Evolutionary conservation across 2,888 invertebrate genomes (phyloP).

Genomic region (Nomada lathburiana): DNA sequence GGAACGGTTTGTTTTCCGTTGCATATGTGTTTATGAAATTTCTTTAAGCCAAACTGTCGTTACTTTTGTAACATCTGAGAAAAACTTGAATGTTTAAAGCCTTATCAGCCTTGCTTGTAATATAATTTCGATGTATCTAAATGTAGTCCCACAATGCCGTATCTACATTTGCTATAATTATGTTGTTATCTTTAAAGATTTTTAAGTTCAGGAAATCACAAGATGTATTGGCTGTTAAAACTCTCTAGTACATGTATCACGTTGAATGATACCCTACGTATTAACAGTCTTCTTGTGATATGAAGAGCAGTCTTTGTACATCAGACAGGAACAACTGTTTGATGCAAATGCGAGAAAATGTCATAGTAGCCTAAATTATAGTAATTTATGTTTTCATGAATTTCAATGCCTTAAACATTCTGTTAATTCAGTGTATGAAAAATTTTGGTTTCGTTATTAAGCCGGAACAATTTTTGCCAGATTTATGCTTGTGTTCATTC

Average conservation of each 20-base stretch:
- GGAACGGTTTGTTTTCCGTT: constrained; percentile 40
- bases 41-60: constrained; percentile 75
- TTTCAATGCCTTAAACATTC: constrained; percentile 65
- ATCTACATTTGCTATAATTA: constrained; percentile 67
- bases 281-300: constrained; percentile 75
- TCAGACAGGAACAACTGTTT: constrained; percentile 69
- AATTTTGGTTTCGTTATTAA: constrained; percentile 62
- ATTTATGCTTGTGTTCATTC: constrained; percentile 56
- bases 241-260: constrained; percentile 57
- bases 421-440: constrained; percentile 65
- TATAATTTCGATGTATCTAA: constrained; percentile 76
- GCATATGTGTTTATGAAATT: constrained; percentile 32
- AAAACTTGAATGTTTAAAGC: constrained; percentile 73
- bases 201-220: constrained; percentile 60
- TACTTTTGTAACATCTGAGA: constrained; percentile 76
- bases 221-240: constrained; percentile 56
- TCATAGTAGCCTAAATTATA: constrained; percentile 64
- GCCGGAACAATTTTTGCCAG: constrained; percentile 67
- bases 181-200: constrained; percentile 44
- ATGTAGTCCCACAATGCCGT: constrained; percentile 67
- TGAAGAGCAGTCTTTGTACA: constrained; percentile 75
- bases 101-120: constrained; percentile 70
- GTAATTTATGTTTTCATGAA: constrained; percentile 37
- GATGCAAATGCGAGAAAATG: constrained; percentile 69
- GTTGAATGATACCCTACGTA: constrained; percentile 58